Percentiles rank a stretch among this genome's conserved stretches.
Evolutionary conservation across 2,888 invertebrate genomes (phyloP).

Genomic region (Hypsopygia costalis): DNA sequence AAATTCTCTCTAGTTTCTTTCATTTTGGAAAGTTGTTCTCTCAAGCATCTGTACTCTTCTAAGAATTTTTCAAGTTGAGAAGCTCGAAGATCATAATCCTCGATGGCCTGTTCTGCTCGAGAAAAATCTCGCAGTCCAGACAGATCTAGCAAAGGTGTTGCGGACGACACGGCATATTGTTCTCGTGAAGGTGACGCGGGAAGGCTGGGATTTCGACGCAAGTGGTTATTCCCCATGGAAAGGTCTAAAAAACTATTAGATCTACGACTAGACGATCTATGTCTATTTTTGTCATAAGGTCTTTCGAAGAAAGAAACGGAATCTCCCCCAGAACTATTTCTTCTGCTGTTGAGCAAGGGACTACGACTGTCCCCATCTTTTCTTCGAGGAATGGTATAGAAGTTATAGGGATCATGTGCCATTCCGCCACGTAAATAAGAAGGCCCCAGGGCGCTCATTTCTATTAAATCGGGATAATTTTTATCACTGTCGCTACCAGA

Average conservation of each 20-base stretch:
- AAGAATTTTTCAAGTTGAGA: slow-evolving; percentile 89
- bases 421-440: slow-evolving; percentile 60
- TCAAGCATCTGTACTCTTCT: slow-evolving; percentile 88
- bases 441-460: slow-evolving; percentile 69
- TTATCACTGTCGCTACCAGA: slow-evolving; percentile 75
- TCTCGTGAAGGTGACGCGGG: slow-evolving; percentile 84
- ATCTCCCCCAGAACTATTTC: slow-evolving; percentile 86
- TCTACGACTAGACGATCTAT: slow-evolving; percentile 67
- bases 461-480: slow-evolving; percentile 80
- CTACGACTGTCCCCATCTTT: slow-evolving; percentile 86
- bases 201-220: slow-evolving; percentile 79
- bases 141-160: slow-evolving; percentile 83
- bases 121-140: slow-evolving; percentile 77
- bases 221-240: slow-evolving; percentile 66
- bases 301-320: slow-evolving; percentile 72
- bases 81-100: slow-evolving; percentile 88
- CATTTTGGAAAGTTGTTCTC: slow-evolving; percentile 89
- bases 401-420: slow-evolving; percentile 71
- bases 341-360: slow-evolving; percentile 85
- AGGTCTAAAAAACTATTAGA: slow-evolving; percentile 87
- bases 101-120: slow-evolving; percentile 63
- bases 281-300: slow-evolving; percentile 51
- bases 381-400: slow-evolving; percentile 85
- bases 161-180: slow-evolving; percentile 66
- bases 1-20: slow-evolving; percentile 88